Evolutionary conservation across 1,140 invertebrate species (phyloP).

Genomic region (Euborellia annulipes): DNA sequence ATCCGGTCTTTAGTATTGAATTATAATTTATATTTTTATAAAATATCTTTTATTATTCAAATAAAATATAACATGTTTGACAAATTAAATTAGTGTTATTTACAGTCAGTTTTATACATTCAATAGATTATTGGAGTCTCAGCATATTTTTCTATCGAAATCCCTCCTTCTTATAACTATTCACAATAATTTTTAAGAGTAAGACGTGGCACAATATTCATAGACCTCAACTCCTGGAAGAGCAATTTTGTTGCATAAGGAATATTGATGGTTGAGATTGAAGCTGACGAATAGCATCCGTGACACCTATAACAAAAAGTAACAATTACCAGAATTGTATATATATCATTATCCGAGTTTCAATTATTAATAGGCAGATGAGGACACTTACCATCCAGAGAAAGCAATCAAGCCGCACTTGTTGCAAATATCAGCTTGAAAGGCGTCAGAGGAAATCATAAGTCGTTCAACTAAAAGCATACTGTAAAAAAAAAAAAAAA

Average conservation of each 20-base stretch:
- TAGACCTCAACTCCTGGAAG: conserved; percentile 93
- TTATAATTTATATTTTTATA: too few relatives aligned
- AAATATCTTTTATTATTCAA: too few relatives aligned
- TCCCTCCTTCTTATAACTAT: too few relatives aligned
- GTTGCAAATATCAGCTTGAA: conserved; percentile 91
- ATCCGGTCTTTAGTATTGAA: too few relatives aligned
- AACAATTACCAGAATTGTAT: background rate
- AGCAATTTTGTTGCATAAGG: conserved; percentile 99
- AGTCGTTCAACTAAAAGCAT: conserved; percentile 92
- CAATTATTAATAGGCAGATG: background rate
- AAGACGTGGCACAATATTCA: conserved; percentile 95
- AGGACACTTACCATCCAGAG: conserved; percentile 53
- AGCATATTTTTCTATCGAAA: too few relatives aligned
- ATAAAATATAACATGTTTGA: too few relatives aligned
- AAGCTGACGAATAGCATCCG: conserved; percentile 75
- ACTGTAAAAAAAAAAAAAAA: conserved; percentile 35
- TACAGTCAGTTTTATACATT: too few relatives aligned
- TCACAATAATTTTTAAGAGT: conserved; percentile 59
- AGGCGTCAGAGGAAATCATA: conserved; percentile 97
- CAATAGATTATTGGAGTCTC: too few relatives aligned
- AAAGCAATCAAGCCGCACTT: conserved; percentile 88
- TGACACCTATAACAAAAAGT: conserved; percentile 48
- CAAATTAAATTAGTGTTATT: too few relatives aligned
- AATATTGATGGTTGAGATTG: conserved; percentile 85
- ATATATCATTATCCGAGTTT: background rate